Evolutionary conservation across 2,888 invertebrate species (phyloP).

Genomic region (Pollenia griseotomentosa): DNA sequence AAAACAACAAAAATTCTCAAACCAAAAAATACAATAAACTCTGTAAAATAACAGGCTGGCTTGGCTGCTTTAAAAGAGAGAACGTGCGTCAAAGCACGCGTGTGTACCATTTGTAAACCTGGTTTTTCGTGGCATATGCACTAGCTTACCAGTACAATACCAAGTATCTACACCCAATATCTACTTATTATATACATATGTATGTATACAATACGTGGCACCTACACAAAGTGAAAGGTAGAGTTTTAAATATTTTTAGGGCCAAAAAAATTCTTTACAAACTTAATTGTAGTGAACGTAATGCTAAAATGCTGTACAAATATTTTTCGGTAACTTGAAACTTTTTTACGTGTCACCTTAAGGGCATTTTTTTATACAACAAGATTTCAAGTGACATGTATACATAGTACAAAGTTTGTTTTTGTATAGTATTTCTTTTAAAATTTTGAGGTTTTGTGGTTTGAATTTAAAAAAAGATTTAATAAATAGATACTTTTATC

Average conservation of each 20-base stretch:
- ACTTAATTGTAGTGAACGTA: slow-evolving; percentile 49
- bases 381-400: slow-evolving; percentile 36
- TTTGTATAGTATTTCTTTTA: slow-evolving; percentile 36
- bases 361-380: slow-evolving; percentile 28
- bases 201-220: slow-evolving; percentile 39
- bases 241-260: slow-evolving; percentile 17
- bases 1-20: slow-evolving; percentile 26
- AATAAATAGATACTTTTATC: neutral
- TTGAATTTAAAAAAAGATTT: slow-evolving; percentile 31
- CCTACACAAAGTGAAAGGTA: slow-evolving; percentile 67
- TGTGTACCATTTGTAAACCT: slow-evolving; percentile 48
- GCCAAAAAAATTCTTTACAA: slow-evolving; percentile 32
- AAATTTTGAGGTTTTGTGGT: slow-evolving; percentile 64
- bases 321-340: slow-evolving; percentile 61
- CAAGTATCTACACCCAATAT: neutral
- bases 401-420: slow-evolving; percentile 41
- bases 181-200: neutral
- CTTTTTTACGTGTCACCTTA: slow-evolving; percentile 27
- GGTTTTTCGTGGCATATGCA: slow-evolving; percentile 37
- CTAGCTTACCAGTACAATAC: slow-evolving; percentile 18
- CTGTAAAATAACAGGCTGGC: slow-evolving; percentile 11
- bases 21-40: slow-evolving; percentile 11
- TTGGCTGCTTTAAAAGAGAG: slow-evolving; percentile 46
- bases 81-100: slow-evolving; percentile 61
- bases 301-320: neutral